Conservation (phyloP, 2,797 vertebrate genomes). For the Pseudopleuronectes americanus region DNA sequence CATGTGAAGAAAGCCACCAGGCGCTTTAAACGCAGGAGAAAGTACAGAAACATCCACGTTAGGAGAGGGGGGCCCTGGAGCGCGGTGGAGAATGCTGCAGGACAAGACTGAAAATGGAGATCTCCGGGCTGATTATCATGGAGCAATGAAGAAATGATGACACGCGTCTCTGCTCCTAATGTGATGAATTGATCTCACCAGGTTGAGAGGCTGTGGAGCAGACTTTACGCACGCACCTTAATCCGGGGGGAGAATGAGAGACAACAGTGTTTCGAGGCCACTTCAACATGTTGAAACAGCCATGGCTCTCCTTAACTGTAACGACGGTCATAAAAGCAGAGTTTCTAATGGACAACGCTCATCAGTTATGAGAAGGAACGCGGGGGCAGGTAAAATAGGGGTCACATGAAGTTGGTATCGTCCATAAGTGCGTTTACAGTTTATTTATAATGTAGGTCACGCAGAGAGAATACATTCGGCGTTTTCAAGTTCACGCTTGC, state of each 20-base stretch:
- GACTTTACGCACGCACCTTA: constrained; percentile 7
- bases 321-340: constrained; percentile 4
- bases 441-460: constrained; percentile 11
- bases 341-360: constrained; percentile 8
- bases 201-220: constrained; percentile 45
- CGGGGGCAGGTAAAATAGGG: constrained; percentile 52
- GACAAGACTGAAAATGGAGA: constrained; percentile 25
- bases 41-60: constrained; percentile 2
- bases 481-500: constrained; percentile 13
- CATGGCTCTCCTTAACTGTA: constrained; percentile 9
- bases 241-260: not conserved
- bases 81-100: constrained; percentile 26
- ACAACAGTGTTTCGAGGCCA: constrained; percentile 15
- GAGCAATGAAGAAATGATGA: constrained; percentile 57
- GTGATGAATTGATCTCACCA: constrained; percentile 62
- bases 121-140: constrained; percentile 40
- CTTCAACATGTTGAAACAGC: constrained; percentile 54
- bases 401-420: constrained; percentile 31
- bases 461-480: not conserved
- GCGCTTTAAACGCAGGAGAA: constrained; percentile 10
- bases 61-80: constrained; percentile 8
- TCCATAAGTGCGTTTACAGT: not conserved
- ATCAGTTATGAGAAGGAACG: constrained; percentile 40
- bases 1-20: constrained; percentile 13
- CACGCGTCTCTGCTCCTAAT: constrained; percentile 46